Evolutionary conservation across 2,888 invertebrate species (phyloP).

Genomic region (Volucella zonaria): DNA sequence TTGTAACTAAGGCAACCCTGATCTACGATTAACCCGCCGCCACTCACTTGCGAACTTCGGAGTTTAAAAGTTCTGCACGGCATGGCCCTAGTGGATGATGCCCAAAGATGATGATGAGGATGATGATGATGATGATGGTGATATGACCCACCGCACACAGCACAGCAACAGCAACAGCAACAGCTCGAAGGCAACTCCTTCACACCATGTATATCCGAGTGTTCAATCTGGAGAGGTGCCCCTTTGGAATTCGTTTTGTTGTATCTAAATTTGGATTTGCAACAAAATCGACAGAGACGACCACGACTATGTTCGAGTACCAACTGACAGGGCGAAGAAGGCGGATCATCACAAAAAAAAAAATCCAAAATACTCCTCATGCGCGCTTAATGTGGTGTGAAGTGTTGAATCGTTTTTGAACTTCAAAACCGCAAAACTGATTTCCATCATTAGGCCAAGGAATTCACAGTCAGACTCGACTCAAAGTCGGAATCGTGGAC

Average conservation of each 20-base stretch:
- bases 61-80: neutral
- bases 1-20: conserved; percentile 62
- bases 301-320: too few relatives aligned
- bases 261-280: conserved; percentile 67
- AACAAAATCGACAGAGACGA: neutral
- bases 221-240: conserved; percentile 48
- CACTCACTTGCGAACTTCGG: conserved; percentile 41
- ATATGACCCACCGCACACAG: conserved; percentile 71
- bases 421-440: conserved; percentile 70
- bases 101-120: neutral
- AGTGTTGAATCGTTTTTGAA: conserved; percentile 64
- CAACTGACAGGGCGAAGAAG: conserved; percentile 44
- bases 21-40: conserved; percentile 71
- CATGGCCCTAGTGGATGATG: conserved; percentile 20
- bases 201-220: conserved; percentile 60
- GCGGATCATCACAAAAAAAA: conserved; percentile 35
- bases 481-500: conserved; percentile 5
- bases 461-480: conserved; percentile 54
- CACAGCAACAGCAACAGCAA: conserved; percentile 4
- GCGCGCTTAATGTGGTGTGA: conserved; percentile 71
- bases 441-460: conserved; percentile 71
- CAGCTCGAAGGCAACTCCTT: conserved; percentile 65
- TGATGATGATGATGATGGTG: conserved; percentile 51
- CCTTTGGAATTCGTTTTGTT: conserved; percentile 45
- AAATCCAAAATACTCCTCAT: conserved; percentile 40